These are phyloP conservation scores for Epirrhoe alternata DNA, from an alignment of 2,888 invertebrate species.

Conservation along the genomic window DNA sequence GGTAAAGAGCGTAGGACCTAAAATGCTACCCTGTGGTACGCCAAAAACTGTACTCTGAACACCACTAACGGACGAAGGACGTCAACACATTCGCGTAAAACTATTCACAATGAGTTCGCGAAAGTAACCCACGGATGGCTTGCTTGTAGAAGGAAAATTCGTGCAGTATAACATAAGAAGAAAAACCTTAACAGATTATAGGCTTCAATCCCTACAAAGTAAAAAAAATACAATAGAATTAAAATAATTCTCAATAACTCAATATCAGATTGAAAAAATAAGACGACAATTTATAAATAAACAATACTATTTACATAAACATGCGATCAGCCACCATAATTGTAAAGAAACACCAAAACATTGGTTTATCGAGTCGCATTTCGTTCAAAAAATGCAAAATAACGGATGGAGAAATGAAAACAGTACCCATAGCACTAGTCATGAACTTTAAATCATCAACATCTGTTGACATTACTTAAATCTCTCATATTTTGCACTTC, in stretches of 20 bases:
- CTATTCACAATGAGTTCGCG: no score
- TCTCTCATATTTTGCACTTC: not conserved
- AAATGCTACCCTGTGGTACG: no score
- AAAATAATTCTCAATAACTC: not conserved
- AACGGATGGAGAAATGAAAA: conserved; percentile 71
- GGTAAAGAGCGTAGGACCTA: no score
- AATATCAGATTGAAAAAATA: conserved; percentile 9
- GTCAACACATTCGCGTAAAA: not conserved
- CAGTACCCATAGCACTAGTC: conserved; percentile 24
- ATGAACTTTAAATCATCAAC: not conserved
- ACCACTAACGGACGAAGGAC: not conserved
- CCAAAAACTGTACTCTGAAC: no score
- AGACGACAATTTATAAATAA: conserved; percentile 29
- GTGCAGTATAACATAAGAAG: no score
- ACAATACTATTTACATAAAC: conserved; percentile 43
- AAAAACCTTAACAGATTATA: no score
- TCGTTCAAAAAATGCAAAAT: conserved; percentile 63
- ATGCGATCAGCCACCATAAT: conserved; percentile 41
- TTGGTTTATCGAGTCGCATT: conserved; percentile 29
- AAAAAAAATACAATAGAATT: no score
- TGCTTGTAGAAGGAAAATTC: no score
- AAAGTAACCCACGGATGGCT: no score
- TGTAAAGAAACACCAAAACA: conserved; percentile 43
- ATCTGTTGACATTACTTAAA: not conserved
- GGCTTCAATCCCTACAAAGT: no score